Percentiles rank a stretch among this genome's conserved stretches.
Evolutionary conservation across 1,140 invertebrate species (phyloP).

Genomic region (Dendroctonus valens): DNA sequence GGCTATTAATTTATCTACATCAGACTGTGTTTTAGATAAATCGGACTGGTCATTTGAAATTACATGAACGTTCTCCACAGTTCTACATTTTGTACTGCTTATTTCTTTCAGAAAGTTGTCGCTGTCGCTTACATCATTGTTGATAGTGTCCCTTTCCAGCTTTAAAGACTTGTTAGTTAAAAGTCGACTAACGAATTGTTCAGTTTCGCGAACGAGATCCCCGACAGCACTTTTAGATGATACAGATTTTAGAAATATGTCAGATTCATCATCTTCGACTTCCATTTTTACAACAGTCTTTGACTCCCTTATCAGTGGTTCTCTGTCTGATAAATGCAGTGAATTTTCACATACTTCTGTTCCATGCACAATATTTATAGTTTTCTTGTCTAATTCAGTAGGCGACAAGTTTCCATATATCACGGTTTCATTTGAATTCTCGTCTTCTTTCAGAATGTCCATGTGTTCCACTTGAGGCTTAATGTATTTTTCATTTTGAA

Average conservation of each 20-base stretch:
- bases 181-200: too few relatives aligned
- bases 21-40: not conserved
- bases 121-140: not conserved
- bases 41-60: not conserved
- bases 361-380: too few relatives aligned
- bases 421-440: slow-evolving; percentile 6
- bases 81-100: not conserved
- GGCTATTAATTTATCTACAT: slow-evolving; percentile 16
- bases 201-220: not conserved
- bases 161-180: too few relatives aligned
- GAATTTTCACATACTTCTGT: too few relatives aligned
- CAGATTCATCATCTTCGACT: slow-evolving; percentile 6
- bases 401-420: slow-evolving; percentile 2
- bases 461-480: too few relatives aligned
- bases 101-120: slow-evolving; percentile 13
- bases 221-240: not conserved
- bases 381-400: too few relatives aligned
- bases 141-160: too few relatives aligned
- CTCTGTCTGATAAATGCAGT: too few relatives aligned
- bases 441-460: not conserved
- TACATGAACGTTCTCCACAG: not conserved
- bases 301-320: not conserved
- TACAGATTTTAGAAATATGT: slow-evolving; percentile 3
- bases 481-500: too few relatives aligned
- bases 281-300: not conserved